These are phyloP conservation scores for Hippocampus zosterae DNA, from an alignment of 2,113 vertebrate species.

Conservation along the genomic window DNA sequence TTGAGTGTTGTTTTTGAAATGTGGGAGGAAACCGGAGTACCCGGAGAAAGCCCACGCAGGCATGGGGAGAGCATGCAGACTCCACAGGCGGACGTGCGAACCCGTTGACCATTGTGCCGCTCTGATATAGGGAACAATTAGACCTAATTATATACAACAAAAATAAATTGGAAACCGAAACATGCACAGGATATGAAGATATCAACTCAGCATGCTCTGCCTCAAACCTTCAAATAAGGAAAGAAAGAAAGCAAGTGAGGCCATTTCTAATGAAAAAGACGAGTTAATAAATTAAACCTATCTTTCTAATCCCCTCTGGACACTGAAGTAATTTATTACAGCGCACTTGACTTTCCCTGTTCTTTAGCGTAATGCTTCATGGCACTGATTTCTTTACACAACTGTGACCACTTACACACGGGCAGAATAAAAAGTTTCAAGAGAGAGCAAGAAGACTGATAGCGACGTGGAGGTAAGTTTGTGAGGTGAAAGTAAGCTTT, in stretches of 20 bases:
- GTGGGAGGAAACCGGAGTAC: no score
- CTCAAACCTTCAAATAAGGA: neutral
- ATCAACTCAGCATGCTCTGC: neutral
- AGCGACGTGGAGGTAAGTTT: neutral
- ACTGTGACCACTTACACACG: neutral
- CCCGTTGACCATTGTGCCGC: no score
- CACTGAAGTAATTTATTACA: slow-evolving; percentile 3
- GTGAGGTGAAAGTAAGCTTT: neutral
- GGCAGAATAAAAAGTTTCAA: neutral
- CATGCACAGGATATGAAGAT: neutral
- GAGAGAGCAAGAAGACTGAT: neutral
- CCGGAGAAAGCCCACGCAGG: no score
- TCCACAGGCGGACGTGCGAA: no score
- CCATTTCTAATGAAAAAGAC: neutral
- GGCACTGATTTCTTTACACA: neutral
- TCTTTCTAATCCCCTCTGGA: neutral
- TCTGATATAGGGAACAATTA: neutral
- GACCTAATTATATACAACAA: neutral
- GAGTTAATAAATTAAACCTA: neutral
- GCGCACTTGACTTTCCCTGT: neutral
- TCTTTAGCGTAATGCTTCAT: neutral
- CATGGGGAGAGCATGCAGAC: no score
- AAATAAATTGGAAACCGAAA: neutral
- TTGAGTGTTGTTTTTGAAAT: no score
- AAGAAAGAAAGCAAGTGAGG: neutral